phyloP scores from a whole-genome alignment of 2,113 vertebrate genomes.

The Naja naja region DNA sequence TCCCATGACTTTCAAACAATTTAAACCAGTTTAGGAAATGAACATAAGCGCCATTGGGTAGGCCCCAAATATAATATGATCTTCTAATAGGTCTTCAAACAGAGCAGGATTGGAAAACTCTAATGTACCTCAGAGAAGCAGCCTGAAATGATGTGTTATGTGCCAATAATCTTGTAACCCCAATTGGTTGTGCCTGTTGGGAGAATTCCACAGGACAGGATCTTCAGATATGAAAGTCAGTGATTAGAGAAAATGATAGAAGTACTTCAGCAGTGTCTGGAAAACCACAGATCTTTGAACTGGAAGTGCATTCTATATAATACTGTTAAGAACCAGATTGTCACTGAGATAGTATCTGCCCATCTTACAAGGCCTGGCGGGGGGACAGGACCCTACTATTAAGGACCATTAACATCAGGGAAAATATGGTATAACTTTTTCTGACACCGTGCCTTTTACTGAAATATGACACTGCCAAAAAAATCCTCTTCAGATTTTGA shows the following conservation, averaged over 20 bases:
- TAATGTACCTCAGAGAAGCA: neutral
- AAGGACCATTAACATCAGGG: neutral
- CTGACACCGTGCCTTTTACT: neutral
- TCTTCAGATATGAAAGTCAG: neutral
- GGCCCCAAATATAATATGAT: neutral
- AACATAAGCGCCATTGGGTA: neutral
- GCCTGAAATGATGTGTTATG: neutral
- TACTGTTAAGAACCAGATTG: neutral
- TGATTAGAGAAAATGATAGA: neutral
- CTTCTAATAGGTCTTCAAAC: neutral
- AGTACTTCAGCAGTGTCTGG: neutral
- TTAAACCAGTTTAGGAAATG: constrained; percentile 41
- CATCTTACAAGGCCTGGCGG: neutral
- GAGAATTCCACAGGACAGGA: neutral
- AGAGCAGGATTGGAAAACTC: neutral
- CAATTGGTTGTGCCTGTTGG: neutral
- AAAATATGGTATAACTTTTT: neutral
- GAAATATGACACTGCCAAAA: neutral
- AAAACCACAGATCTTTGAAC: neutral
- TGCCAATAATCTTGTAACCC: neutral
- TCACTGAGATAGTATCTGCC: neutral
- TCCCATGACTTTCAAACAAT: constrained; percentile 45
- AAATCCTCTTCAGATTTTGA: neutral
- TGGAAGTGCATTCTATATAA: neutral
- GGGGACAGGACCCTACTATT: neutral